phyloP scores from a whole-genome alignment of 2,113 vertebrate genomes.

The Xenopus borealis region DNA sequence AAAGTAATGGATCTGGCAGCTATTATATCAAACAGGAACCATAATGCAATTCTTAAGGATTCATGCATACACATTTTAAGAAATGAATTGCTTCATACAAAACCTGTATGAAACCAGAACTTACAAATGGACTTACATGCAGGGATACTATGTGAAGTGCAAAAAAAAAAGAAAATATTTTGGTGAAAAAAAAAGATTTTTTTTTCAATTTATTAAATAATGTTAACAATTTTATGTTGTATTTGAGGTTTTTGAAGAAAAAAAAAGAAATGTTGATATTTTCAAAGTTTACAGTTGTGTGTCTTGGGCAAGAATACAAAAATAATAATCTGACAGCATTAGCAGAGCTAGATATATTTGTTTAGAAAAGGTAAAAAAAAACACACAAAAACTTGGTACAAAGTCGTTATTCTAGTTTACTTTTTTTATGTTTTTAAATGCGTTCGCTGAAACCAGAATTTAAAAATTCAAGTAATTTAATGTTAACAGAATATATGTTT shows the following conservation, averaged over 20 bases:
- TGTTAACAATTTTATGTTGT: conserved; percentile 90
- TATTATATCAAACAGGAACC: conserved; percentile 97
- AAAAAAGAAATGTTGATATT: conserved; percentile 77
- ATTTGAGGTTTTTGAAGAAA: conserved; percentile 87
- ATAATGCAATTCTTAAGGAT: conserved; percentile 60
- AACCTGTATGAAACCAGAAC: conserved; percentile 57
- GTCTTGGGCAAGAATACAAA: conserved; percentile 66
- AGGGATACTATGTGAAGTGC: conserved; percentile 57
- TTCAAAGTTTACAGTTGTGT: conserved; percentile 75
- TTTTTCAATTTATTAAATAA: conserved; percentile 79
- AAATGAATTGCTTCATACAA: conserved; percentile 8
- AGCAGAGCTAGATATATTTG: conserved; percentile 69
- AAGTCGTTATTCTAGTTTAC: conserved; percentile 34
- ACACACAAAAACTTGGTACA: conserved; percentile 70
- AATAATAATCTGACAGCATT: conserved; percentile 70
- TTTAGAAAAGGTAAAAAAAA: conserved; percentile 70
- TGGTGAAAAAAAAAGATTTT: conserved; percentile 58
- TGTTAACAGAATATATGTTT: not conserved
- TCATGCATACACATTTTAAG: conserved; percentile 59
- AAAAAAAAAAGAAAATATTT: conserved; percentile 65
- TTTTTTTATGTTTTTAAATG: too few relatives aligned
- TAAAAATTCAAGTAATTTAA: not conserved
- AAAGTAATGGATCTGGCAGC: conserved; percentile 92
- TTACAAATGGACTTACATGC: conserved; percentile 72
- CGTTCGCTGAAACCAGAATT: not conserved